phyloP scores from a whole-genome alignment of 2,113 vertebrate genomes.

The Calidris pugnax region DNA sequence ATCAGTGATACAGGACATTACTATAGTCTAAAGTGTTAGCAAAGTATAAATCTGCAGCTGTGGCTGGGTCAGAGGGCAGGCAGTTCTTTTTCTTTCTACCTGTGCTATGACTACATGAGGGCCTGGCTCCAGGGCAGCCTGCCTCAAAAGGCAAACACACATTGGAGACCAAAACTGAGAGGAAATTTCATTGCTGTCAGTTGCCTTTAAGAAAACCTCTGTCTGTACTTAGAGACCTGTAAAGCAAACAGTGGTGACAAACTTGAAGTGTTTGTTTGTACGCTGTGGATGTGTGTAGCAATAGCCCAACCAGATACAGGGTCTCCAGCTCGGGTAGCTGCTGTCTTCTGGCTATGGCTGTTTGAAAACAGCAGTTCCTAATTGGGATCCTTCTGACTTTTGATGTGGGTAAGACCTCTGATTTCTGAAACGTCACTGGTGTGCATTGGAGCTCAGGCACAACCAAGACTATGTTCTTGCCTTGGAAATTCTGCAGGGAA shows the following conservation, averaged over 20 bases:
- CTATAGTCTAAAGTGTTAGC: background rate
- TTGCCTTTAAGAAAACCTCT: background rate
- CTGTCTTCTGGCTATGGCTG: background rate
- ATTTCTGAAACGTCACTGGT: background rate
- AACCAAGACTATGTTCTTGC: background rate
- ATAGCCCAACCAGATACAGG: background rate
- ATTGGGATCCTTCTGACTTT: background rate
- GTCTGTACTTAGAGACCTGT: background rate
- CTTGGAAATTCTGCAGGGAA: background rate
- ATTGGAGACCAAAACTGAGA: background rate
- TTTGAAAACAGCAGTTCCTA: background rate
- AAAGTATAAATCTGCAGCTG: background rate
- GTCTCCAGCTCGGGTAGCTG: background rate
- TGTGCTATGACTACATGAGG: background rate
- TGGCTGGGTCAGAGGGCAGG: background rate
- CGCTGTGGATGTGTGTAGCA: background rate
- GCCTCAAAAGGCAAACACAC: background rate
- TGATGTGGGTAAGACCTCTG: background rate
- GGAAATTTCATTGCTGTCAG: background rate
- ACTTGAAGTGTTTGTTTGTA: background rate
- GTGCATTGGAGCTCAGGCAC: accelerated
- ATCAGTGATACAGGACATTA: background rate
- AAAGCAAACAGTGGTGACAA: background rate
- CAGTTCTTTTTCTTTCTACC: background rate
- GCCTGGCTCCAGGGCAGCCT: background rate